phyloP scores from a whole-genome alignment of 2,797 vertebrate species.

The Characodon lateralis region DNA sequence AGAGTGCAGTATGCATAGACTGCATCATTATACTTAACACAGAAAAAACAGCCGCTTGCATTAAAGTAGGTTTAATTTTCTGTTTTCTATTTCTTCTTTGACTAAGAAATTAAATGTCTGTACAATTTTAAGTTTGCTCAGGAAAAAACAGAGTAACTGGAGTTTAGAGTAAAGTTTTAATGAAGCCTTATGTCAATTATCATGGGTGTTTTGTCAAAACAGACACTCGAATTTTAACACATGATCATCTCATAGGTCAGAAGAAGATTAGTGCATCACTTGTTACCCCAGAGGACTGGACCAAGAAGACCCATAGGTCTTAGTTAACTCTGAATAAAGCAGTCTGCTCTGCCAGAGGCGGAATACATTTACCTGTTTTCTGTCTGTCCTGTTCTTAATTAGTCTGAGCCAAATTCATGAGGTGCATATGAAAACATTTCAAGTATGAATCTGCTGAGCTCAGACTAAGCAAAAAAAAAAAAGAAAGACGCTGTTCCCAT shows the following conservation, averaged over 20 bases:
- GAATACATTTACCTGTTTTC: slow-evolving; percentile 26
- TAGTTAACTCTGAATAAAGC: slow-evolving; percentile 1
- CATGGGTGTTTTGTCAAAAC: background rate
- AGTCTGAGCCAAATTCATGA: slow-evolving; percentile 4
- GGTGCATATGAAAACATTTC: slow-evolving; percentile 18
- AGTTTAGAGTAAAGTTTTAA: background rate
- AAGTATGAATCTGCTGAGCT: background rate
- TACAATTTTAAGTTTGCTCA: background rate
- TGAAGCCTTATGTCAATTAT: no score
- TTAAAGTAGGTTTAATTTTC: background rate
- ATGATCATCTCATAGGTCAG: background rate
- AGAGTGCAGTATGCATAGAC: background rate
- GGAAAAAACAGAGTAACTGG: background rate
- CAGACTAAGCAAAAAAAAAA: slow-evolving; percentile 16
- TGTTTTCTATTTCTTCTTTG: background rate
- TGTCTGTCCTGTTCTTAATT: background rate
- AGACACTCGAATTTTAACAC: background rate
- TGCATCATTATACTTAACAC: background rate
- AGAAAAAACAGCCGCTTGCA: background rate
- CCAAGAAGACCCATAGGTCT: slow-evolving; percentile 10
- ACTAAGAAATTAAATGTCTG: background rate
- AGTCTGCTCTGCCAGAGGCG: slow-evolving; percentile 20
- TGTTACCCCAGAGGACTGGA: background rate
- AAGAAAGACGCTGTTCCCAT: slow-evolving; percentile 3
- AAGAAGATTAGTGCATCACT: slow-evolving; percentile 1